Evolutionary conservation across 2,113 vertebrate genomes (phyloP).

Genomic region (Leiothrix lutea): DNA sequence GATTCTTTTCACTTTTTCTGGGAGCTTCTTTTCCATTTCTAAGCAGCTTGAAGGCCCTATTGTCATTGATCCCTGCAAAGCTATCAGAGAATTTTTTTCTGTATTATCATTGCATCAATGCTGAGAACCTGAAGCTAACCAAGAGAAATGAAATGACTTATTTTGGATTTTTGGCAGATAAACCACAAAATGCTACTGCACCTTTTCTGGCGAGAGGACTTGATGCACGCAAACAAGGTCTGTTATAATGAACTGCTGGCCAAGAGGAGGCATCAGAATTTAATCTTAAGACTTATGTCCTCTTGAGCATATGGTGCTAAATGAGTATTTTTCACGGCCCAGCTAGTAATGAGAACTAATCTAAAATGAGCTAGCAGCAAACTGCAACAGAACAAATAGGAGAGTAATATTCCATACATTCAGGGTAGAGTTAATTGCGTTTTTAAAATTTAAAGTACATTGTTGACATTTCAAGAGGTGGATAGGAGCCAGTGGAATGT

Average conservation of each 20-base stretch:
- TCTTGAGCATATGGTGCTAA: constrained; percentile 1
- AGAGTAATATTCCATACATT: not conserved
- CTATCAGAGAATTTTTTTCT: not conserved
- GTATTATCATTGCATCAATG: not conserved
- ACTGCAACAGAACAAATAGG: not conserved
- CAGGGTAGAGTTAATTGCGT: not conserved
- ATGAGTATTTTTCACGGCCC: not conserved
- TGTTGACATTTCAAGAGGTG: not conserved
- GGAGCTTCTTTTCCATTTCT: not conserved
- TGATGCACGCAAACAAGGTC: not conserved
- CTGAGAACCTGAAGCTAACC: not conserved
- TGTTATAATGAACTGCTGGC: not conserved
- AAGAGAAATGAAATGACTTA: not conserved
- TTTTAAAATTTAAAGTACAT: not conserved
- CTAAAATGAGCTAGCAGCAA: not conserved
- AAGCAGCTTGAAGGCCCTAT: not conserved
- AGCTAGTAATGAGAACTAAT: not conserved
- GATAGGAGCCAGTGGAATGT: not conserved
- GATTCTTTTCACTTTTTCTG: not conserved
- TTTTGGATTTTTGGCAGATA: not conserved
- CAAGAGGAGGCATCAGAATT: not conserved
- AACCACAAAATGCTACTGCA: not conserved
- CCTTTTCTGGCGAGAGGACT: not conserved
- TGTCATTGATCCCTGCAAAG: not conserved
- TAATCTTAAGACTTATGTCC: not conserved